Percentiles rank a stretch among this genome's conserved stretches.
Conservation (phyloP, 2,888 invertebrate species). For the Cheilosia impressa region DNA sequence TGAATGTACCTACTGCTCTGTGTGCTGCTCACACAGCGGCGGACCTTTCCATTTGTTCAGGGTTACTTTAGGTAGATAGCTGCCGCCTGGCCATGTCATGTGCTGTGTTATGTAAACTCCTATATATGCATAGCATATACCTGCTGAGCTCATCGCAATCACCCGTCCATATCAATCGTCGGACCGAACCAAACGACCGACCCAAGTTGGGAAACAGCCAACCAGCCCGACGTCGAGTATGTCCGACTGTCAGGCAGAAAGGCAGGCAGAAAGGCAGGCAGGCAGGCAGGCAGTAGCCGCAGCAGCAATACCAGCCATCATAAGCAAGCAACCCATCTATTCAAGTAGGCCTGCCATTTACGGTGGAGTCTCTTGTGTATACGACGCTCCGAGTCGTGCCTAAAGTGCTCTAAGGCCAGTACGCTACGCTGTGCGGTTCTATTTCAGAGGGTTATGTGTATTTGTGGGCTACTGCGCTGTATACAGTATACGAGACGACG, state of each 20-base stretch:
- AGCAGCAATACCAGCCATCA: slow-evolving; percentile 12
- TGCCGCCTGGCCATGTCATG: slow-evolving; percentile 34
- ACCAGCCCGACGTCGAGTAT: slow-evolving; percentile 33
- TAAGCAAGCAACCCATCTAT: slow-evolving; percentile 53
- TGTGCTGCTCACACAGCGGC: slow-evolving; percentile 42
- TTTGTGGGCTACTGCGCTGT: slow-evolving; percentile 48
- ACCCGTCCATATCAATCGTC: slow-evolving; percentile 59
- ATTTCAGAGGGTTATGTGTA: slow-evolving; percentile 48
- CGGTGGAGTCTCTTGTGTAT: slow-evolving; percentile 68
- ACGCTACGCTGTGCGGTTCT: slow-evolving; percentile 60
- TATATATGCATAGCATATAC: slow-evolving; percentile 35
- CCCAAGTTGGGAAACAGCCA: slow-evolving; percentile 60
- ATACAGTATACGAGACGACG: not conserved
- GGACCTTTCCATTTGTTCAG: slow-evolving; percentile 66
- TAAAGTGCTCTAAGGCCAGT: slow-evolving; percentile 73
- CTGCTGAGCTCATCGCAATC: slow-evolving; percentile 61
- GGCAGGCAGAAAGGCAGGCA: slow-evolving; percentile 15
- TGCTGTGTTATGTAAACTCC: slow-evolving; percentile 52
- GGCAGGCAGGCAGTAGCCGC: slow-evolving; percentile 20
- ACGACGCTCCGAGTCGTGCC: slow-evolving; percentile 72
- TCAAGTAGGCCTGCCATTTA: slow-evolving; percentile 71
- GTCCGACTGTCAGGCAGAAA: slow-evolving; percentile 26
- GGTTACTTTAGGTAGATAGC: slow-evolving; percentile 58
- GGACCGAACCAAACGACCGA: slow-evolving; percentile 47
- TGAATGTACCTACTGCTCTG: slow-evolving; percentile 20